Evolutionary conservation across 2,113 vertebrate genomes (phyloP), one percentile per base, ranked within the genome.

Genomic region (Cochlearius cochlearius): DNA sequence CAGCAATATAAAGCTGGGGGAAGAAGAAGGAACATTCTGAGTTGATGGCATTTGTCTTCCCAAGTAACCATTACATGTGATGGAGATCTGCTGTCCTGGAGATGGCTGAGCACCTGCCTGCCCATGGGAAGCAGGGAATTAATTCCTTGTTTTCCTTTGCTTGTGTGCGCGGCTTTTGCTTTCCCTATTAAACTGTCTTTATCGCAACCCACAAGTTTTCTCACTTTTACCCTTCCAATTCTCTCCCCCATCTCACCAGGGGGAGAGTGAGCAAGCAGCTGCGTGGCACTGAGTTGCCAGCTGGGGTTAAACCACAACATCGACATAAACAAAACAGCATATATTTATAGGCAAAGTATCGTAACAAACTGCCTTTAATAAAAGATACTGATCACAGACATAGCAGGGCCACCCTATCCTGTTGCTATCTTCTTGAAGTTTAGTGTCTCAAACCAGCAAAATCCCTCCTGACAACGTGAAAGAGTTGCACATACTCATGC

Each of bases 51-150:
- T 68, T 89, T 55, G 25, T 38, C 62, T 56, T 41, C 21, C 72
- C 27, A 83, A 52, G 36, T n/a, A 23, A 67, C 9, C 0, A 0
- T 19, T 47, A 66, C 0, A 0, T 0, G 0, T 72, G 34, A 72
- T 16, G 15, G 8, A 41, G 11, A 30, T 15, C 34, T 53, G 47
- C 11, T 52, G 45, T 62, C 21, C 52, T 47, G 52, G 3, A 12
- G 22, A 29, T 43, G 58, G 52, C 53, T 80, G 6, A 90, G 43
- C 47, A 36, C 10, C n/a, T 71, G 39, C 12, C 68, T 67, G 27
- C 18, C 3, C 0, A 32, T 34, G 23, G 26, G 30, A 87, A 66
- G 26, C 1, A 29, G 8, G 11, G 15, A 84, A 76, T 5, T 0
- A 56, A 67, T 47, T n/a, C 53, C 17, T 59, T 19, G 1, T 25